Percentiles rank a stretch among this genome's conserved stretches.
These are phyloP conservation scores for Benthosema pterotum DNA, from an alignment of 2,797 vertebrate species.

Conservation along the genomic window DNA sequence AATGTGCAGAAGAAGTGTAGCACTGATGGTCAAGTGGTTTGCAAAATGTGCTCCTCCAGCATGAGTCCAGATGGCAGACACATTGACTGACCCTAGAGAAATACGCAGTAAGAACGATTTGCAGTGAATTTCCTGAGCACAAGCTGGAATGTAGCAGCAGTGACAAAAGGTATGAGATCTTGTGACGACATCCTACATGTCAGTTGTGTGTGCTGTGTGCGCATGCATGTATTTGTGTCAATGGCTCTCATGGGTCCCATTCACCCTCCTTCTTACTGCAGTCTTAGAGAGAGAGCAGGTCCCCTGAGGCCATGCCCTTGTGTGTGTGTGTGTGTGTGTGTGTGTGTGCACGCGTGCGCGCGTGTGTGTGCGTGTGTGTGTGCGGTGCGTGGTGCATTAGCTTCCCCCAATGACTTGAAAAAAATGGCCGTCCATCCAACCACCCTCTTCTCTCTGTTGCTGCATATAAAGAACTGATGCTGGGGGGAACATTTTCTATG, in stretches of 20 bases:
- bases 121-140: too few species aligned
- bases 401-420: constrained; percentile 56
- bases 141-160: background rate
- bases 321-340: constrained; percentile 27
- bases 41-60: too few species aligned
- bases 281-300: constrained; percentile 53
- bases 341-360: constrained; percentile 22
- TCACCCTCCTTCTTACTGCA: constrained; percentile 44
- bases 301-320: constrained; percentile 59
- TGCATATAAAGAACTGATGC: constrained; percentile 43
- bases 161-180: background rate
- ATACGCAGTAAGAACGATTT: too few species aligned
- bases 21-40: too few species aligned
- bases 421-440: constrained; percentile 27
- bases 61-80: too few species aligned
- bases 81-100: too few species aligned
- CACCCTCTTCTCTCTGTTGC: constrained; percentile 9
- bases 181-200: constrained; percentile 10
- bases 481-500: constrained; percentile 6
- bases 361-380: constrained; percentile 32
- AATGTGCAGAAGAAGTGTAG: too few species aligned
- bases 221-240: constrained; percentile 36
- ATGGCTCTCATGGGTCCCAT: constrained; percentile 49
- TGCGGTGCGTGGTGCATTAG: constrained; percentile 40
- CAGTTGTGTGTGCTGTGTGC: constrained; percentile 1